These are phyloP conservation scores for Edolisoma coerulescens DNA, from an alignment of 2,113 vertebrate species.

Conservation along the genomic window DNA sequence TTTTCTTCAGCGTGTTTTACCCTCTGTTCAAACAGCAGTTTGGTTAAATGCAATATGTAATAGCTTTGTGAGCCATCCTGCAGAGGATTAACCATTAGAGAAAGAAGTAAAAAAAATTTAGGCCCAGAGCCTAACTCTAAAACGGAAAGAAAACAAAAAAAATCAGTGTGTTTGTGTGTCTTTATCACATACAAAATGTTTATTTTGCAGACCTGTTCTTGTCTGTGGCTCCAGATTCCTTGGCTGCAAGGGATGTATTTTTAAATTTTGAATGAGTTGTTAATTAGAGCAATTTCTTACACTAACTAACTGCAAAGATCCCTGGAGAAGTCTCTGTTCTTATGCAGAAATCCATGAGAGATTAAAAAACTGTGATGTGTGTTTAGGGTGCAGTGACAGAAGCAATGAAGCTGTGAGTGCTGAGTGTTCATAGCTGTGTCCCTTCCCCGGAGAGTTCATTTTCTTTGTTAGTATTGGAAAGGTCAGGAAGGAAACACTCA, in stretches of 20 bases:
- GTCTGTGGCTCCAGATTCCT: background rate
- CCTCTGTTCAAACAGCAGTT: background rate
- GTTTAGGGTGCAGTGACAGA: background rate
- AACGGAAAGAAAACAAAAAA: background rate
- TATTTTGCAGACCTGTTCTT: background rate
- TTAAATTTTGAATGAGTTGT: background rate
- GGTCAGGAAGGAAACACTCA: background rate
- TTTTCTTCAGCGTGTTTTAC: background rate
- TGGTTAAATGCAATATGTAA: background rate
- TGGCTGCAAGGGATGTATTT: background rate
- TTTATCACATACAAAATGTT: background rate
- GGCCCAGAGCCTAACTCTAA: background rate
- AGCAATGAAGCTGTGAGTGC: background rate
- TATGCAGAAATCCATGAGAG: background rate
- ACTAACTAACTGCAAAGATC: background rate
- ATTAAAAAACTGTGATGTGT: background rate
- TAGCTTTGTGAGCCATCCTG: background rate
- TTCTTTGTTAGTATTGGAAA: background rate
- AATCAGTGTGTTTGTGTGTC: background rate
- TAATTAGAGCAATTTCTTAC: constrained; percentile 17
- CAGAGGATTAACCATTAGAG: background rate
- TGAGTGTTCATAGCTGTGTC: background rate
- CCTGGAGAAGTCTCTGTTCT: background rate
- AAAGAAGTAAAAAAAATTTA: background rate
- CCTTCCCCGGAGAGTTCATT: background rate